phyloP scores from a whole-genome alignment of 1,140 invertebrate genomes.

The Sitodiplosis mosellana region DNA sequence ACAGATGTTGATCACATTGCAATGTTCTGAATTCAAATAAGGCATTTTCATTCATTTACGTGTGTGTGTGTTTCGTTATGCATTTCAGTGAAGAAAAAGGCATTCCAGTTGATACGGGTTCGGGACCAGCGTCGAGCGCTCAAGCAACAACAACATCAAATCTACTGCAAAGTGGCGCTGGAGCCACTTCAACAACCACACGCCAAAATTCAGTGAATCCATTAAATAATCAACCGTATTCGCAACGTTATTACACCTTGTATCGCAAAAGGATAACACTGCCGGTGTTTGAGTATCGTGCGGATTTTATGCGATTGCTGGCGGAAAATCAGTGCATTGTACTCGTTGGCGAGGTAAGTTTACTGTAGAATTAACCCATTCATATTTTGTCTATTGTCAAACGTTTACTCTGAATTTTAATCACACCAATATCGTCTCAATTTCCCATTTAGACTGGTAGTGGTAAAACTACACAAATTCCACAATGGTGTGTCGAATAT shows the following conservation, averaged over 20 bases:
- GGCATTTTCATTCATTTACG: slow-evolving; percentile 12
- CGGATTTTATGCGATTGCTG: slow-evolving; percentile 86
- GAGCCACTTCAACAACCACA: slow-evolving; percentile 18
- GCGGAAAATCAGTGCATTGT: slow-evolving; percentile 35
- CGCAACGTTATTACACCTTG: slow-evolving; percentile 64
- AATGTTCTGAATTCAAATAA: neutral
- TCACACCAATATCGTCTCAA: slow-evolving; percentile 72
- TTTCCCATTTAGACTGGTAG: slow-evolving; percentile 19
- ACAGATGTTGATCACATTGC: neutral
- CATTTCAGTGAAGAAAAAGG: slow-evolving; percentile 27
- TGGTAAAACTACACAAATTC: slow-evolving; percentile 93
- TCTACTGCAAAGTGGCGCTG: slow-evolving; percentile 10
- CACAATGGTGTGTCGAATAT: slow-evolving; percentile 87
- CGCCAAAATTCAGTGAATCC: slow-evolving; percentile 36
- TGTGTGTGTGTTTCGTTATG: slow-evolving; percentile 4
- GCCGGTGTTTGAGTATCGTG: slow-evolving; percentile 95
- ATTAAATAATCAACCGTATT: slow-evolving; percentile 55
- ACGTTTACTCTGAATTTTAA: too few relatives aligned
- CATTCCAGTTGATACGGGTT: slow-evolving; percentile 2
- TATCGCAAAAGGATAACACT: slow-evolving; percentile 75
- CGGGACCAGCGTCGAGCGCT: neutral
- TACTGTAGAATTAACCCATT: too few relatives aligned
- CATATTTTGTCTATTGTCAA: too few relatives aligned
- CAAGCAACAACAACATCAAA: slow-evolving; percentile 17
- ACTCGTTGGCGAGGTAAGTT: slow-evolving; percentile 69